phyloP scores from a whole-genome alignment of 2,797 vertebrate species.

The Pitangus sulphuratus region DNA sequence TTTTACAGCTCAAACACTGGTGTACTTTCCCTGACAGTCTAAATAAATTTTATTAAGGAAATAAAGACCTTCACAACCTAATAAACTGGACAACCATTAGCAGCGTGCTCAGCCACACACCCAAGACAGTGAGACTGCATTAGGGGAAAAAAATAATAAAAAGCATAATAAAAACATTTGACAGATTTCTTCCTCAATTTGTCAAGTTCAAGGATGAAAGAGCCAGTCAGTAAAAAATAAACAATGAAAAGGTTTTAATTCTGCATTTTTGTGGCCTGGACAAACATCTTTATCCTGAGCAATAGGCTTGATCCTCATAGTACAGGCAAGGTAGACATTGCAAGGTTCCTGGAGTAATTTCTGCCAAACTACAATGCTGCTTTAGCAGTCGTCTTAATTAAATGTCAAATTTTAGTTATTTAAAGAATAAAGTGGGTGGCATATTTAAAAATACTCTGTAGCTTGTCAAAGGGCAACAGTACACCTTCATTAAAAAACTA shows the following conservation, averaged over 20 bases:
- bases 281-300: background rate
- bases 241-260: background rate
- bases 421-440: background rate
- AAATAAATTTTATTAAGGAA: background rate
- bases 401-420: background rate
- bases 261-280: background rate
- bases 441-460: conserved; percentile 19
- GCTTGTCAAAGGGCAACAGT: conserved; percentile 5
- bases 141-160: background rate
- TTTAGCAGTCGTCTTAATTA: conserved; percentile 21
- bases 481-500: background rate
- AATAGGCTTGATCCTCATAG: background rate
- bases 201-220: background rate
- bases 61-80: background rate
- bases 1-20: background rate
- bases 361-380: background rate
- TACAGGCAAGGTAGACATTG: background rate
- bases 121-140: background rate
- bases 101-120: background rate
- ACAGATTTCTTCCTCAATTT: background rate
- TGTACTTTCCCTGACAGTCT: background rate
- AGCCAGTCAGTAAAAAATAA: background rate
- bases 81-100: background rate
- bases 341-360: background rate
- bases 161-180: background rate